phyloP scores from a whole-genome alignment of 2,888 invertebrate species.

The Drosophila borealis region DNA sequence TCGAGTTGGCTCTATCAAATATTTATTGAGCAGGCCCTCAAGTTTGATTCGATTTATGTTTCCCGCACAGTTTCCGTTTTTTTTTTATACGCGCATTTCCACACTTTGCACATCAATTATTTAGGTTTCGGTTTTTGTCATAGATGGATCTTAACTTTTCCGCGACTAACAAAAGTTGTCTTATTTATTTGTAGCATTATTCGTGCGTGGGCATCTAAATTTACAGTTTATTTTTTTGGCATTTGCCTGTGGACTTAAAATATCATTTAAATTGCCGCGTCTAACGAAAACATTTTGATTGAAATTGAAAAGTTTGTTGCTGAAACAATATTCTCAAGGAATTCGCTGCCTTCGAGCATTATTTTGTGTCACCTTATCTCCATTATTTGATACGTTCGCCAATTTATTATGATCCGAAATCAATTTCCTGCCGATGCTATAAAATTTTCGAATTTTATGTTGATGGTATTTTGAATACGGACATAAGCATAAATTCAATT shows the following conservation, averaged over 20 bases:
- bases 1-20: conserved; percentile 64
- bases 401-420: conserved; percentile 32
- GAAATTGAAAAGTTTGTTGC: conserved; percentile 1
- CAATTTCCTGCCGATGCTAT: conserved; percentile 34
- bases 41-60: conserved; percentile 73
- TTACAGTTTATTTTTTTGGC: conserved; percentile 36
- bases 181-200: conserved; percentile 32
- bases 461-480: conserved; percentile 31
- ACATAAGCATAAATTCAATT: conserved; percentile 39
- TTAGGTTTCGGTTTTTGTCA: conserved; percentile 38
- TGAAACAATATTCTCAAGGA: conserved; percentile 1
- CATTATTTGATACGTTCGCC: conserved; percentile 1
- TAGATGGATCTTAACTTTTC: conserved; percentile 18
- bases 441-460: conserved; percentile 25
- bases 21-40: conserved; percentile 73
- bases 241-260: conserved; percentile 20
- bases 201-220: conserved; percentile 37
- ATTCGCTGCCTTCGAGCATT: background rate
- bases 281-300: conserved; percentile 23
- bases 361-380: conserved; percentile 20
- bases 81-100: conserved; percentile 55
- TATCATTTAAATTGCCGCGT: conserved; percentile 30
- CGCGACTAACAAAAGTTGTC: background rate
- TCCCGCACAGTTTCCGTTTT: conserved; percentile 59
- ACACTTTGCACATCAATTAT: conserved; percentile 67